phyloP scores from a whole-genome alignment of 2,888 invertebrate genomes.

The Eupithecia centaureata region DNA sequence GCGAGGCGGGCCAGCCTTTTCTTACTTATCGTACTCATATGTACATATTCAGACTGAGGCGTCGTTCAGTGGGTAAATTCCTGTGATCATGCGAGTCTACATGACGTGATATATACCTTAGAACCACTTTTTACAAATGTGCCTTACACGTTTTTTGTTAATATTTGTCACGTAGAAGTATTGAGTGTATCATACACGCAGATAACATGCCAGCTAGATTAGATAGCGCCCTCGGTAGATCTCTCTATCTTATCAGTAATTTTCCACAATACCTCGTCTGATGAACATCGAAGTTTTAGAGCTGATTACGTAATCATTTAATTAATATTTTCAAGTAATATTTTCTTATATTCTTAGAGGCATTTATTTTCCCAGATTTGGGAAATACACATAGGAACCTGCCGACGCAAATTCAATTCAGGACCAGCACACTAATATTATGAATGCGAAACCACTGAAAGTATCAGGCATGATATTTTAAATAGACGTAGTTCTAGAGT shows the following conservation, averaged over 20 bases:
- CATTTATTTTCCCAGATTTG: not conserved
- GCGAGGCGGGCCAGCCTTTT: not conserved
- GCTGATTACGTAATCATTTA: not conserved
- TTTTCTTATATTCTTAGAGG: not conserved
- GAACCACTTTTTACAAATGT: not conserved
- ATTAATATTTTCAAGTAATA: too few relatives aligned
- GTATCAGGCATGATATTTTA: too few relatives aligned
- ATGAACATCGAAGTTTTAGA: not conserved
- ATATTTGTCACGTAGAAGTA: not conserved
- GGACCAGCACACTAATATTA: too few relatives aligned
- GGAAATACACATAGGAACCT: too few relatives aligned
- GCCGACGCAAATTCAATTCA: too few relatives aligned
- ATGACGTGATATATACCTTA: not conserved
- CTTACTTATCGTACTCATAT: not conserved
- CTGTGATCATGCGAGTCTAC: not conserved
- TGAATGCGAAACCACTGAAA: too few relatives aligned
- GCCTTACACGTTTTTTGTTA: not conserved
- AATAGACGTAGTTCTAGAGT: too few relatives aligned
- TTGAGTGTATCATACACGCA: not conserved
- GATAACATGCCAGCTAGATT: slow-evolving; percentile 5
- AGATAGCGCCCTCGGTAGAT: slow-evolving; percentile 13
- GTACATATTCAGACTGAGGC: not conserved
- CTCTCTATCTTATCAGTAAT: slow-evolving; percentile 9
- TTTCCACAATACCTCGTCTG: not conserved
- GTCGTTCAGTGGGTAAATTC: not conserved